Evolutionary conservation across 2,888 invertebrate species (phyloP).

Genomic region (Ectemnius continuus): DNA sequence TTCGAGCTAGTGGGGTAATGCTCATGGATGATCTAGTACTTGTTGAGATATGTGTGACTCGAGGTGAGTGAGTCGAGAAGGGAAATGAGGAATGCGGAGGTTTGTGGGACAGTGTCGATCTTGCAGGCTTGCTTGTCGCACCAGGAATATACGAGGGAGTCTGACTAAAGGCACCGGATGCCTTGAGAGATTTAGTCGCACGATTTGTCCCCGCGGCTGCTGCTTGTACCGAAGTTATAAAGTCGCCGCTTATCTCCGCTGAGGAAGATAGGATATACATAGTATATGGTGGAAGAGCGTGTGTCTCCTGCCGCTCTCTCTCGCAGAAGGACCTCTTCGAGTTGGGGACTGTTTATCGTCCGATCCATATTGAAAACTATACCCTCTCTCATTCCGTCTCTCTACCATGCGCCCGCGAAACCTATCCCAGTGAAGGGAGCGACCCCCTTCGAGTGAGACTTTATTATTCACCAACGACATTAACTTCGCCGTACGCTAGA

Average conservation of each 20-base stretch:
- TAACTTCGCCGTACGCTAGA: constrained; percentile 35
- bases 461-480: background rate
- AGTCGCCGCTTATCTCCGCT: constrained; percentile 45
- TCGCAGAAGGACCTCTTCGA: constrained; percentile 19
- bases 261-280: constrained; percentile 37
- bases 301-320: background rate
- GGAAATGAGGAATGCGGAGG: no score
- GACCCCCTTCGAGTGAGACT: constrained; percentile 1
- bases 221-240: constrained; percentile 46
- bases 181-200: constrained; percentile 41
- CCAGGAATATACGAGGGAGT: constrained; percentile 15
- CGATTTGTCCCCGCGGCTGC: constrained; percentile 46
- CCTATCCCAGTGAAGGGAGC: constrained; percentile 10
- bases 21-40: no score
- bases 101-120: background rate
- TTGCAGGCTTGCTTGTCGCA: constrained; percentile 5
- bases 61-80: no score
- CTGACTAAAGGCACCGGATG: constrained; percentile 33
- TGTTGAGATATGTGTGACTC: no score
- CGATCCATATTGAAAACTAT: constrained; percentile 53
- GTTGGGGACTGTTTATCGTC: constrained; percentile 46
- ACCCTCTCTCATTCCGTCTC: constrained; percentile 14
- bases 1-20: no score
- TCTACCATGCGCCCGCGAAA: constrained; percentile 12
- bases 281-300: no score